These are phyloP conservation scores for Labroides dimidiatus DNA, from an alignment of 2,797 vertebrate genomes.

Conservation along the genomic window DNA sequence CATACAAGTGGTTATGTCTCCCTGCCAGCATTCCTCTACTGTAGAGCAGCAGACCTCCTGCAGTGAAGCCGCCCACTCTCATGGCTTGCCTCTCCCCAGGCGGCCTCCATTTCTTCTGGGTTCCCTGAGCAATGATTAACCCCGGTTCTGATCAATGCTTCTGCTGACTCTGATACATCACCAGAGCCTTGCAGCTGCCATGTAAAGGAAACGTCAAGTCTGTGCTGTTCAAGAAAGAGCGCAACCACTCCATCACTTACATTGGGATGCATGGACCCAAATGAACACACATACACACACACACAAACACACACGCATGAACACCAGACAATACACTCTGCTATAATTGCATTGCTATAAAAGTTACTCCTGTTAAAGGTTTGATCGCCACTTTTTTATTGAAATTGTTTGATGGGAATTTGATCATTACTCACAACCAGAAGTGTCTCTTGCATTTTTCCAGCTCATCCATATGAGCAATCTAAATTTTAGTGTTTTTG, in stretches of 20 bases:
- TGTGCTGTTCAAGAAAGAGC: conserved; percentile 77
- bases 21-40: conserved; percentile 63
- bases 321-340: conserved; percentile 4
- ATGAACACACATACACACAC: conserved; percentile 8
- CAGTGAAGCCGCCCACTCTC: conserved; percentile 74
- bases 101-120: conserved; percentile 70
- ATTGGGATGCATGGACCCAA: conserved; percentile 16
- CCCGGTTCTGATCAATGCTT: conserved; percentile 85
- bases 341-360: background rate
- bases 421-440: background rate
- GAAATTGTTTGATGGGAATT: background rate
- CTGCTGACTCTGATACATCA: conserved; percentile 88
- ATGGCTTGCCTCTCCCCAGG: conserved; percentile 76
- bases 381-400: background rate
- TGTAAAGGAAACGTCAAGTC: conserved; percentile 87
- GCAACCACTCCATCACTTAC: conserved; percentile 77
- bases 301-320: background rate
- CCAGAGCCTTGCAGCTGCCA: conserved; percentile 84
- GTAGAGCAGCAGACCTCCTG: conserved; percentile 65
- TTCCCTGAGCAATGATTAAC: conserved; percentile 87
- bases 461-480: background rate
- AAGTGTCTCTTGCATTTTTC: background rate
- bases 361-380: conserved; percentile 6
- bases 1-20: conserved; percentile 39
- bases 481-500: background rate